Conservation (phyloP, 2,888 invertebrate species). For the Lithophane socia region DNA sequence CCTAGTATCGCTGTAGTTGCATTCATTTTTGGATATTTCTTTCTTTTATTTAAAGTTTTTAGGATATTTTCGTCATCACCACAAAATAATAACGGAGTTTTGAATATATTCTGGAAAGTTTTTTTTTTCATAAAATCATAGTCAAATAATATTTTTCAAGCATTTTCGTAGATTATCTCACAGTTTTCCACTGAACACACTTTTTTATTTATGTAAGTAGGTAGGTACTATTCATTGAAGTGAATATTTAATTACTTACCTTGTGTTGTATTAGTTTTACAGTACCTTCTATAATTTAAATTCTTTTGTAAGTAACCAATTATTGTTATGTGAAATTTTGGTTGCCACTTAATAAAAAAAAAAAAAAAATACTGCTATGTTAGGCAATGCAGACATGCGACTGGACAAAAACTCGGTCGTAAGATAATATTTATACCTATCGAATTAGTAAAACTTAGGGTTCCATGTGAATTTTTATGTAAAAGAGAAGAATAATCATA, state of each 20-base stretch:
- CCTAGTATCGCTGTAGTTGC: conserved; percentile 26
- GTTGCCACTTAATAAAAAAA: neutral
- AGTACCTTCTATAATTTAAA: neutral
- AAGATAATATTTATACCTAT: conserved; percentile 19
- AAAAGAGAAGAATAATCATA: neutral
- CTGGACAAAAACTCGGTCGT: conserved; percentile 1
- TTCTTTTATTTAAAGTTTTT: too few relatives aligned
- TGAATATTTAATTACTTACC: conserved; percentile 5
- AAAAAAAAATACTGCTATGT: neutral
- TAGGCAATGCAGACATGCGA: neutral
- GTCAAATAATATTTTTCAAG: neutral
- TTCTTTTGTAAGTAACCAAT: neutral
- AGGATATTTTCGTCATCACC: neutral
- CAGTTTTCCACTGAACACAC: neutral
- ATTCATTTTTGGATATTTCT: conserved; percentile 44
- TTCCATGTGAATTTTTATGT: neutral
- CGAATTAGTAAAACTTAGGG: neutral
- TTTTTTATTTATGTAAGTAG: neutral
- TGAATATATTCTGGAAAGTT: neutral
- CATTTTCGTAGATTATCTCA: neutral
- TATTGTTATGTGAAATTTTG: neutral
- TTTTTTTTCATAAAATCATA: neutral
- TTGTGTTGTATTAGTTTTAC: neutral
- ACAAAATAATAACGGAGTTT: neutral
- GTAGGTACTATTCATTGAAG: neutral